phyloP scores from a whole-genome alignment of 2,888 invertebrate genomes.

The Chalcosyrphus nemorum region DNA sequence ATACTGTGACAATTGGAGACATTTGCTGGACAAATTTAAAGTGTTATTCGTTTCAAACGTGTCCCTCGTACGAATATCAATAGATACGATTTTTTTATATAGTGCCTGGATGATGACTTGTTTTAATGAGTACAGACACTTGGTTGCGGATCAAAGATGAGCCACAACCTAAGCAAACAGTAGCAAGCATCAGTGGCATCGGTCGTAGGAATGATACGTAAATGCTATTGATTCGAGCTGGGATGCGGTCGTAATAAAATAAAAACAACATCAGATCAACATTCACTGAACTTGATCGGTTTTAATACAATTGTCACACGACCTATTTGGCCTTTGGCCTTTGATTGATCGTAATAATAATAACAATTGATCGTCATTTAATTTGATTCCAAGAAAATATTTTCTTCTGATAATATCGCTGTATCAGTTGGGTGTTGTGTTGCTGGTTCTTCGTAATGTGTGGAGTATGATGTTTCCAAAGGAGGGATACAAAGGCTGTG shows the following conservation, averaged over 20 bases:
- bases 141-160: slow-evolving; percentile 39
- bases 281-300: slow-evolving; percentile 74
- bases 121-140: neutral
- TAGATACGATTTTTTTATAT: slow-evolving; percentile 10
- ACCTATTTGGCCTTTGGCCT: slow-evolving; percentile 81
- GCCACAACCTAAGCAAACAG: slow-evolving; percentile 21
- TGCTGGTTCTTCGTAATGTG: neutral
- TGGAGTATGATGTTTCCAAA: neutral
- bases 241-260: slow-evolving; percentile 36
- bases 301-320: slow-evolving; percentile 82
- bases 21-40: neutral
- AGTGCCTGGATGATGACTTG: neutral
- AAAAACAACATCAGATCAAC: slow-evolving; percentile 63
- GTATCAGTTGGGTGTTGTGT: slow-evolving; percentile 15
- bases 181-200: no score
- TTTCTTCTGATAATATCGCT: slow-evolving; percentile 34
- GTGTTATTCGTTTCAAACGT: neutral
- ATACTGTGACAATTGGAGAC: slow-evolving; percentile 14
- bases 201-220: slow-evolving; percentile 27
- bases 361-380: slow-evolving; percentile 72
- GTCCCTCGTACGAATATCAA: neutral
- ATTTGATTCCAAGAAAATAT: slow-evolving; percentile 63
- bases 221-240: slow-evolving; percentile 39
- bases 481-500: neutral
- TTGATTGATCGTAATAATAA: slow-evolving; percentile 81